Percentiles rank a stretch among this genome's conserved stretches.
Conservation (phyloP, 1,140 invertebrate genomes). For the Cherax quadricarinatus region DNA sequence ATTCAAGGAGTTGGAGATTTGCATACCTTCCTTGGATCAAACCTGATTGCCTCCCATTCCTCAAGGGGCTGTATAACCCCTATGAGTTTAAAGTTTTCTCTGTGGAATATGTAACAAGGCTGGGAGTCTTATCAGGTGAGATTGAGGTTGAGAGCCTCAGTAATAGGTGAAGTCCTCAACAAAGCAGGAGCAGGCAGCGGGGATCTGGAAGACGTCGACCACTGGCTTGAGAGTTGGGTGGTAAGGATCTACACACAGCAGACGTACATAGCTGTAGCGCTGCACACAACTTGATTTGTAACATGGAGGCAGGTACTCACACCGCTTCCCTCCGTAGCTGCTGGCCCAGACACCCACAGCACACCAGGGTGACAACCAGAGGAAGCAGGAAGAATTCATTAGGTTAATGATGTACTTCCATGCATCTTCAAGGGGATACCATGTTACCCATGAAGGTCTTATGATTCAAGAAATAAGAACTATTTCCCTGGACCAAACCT, state of each 20-base stretch:
- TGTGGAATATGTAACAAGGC: too few species aligned
- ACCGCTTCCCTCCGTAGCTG: constrained; percentile 76
- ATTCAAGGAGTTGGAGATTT: too few species aligned
- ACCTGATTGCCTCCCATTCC: too few species aligned
- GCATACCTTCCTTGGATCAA: too few species aligned
- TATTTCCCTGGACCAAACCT: too few species aligned
- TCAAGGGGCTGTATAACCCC: too few species aligned
- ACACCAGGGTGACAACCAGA: neutral
- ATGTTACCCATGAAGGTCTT: too few species aligned
- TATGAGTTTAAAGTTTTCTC: too few species aligned
- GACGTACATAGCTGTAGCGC: constrained; percentile 76
- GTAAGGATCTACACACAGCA: constrained; percentile 77
- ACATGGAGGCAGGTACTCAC: constrained; percentile 77
- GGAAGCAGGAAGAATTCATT: neutral
- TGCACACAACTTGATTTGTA: constrained; percentile 78
- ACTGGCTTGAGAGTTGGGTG: constrained; percentile 75
- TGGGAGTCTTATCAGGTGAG: too few species aligned
- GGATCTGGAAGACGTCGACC: constrained; percentile 77
- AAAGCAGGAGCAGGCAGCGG: constrained; percentile 77
- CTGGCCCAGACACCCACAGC: constrained; percentile 24
- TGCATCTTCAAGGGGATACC: too few species aligned
- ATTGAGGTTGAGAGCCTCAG: neutral
- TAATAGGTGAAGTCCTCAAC: constrained; percentile 73
- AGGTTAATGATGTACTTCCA: too few species aligned
- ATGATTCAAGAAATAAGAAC: too few species aligned